Evolutionary conservation across 2,797 vertebrate genomes (phyloP), one percentile per base, ranked within the genome.

Genomic region (Pygocentrus nattereri): DNA sequence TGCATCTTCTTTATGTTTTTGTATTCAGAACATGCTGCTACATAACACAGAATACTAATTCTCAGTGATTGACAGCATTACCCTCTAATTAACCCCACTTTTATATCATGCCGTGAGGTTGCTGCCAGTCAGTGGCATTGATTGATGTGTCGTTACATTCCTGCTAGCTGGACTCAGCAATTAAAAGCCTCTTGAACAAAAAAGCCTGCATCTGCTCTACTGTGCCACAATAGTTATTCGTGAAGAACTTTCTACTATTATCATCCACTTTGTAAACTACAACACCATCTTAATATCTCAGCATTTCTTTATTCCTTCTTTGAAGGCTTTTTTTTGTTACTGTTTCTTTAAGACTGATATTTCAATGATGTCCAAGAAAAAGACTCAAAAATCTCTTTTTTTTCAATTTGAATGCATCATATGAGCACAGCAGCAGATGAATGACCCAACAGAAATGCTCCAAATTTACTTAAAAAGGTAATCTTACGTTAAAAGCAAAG

Each of bases 121-220:
- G 54, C 81, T 81, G 50, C 68, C 77, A 76, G 62, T 25, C 50
- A 62, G 62, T 75, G 50, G 44, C n/a, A 54, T 69, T 82, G 64
- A 81, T 64, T 73, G 69, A 54, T 31, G 18, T 73, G 50, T 71
- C 65, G 54, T 81, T 74, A 75, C 44, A 62, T 58, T 76, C 72
- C 64, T 64, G 25, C 38, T 44, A 49, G 74, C 54, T 49, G 56
- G 56, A 74, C 34, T 64, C 19, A 38, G 27, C n/a, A 73, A 58
- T 76, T 67, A 72, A 81, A 78, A 50, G 52, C 12, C 41, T 52
- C 7, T 59, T 47, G 54, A 49, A 74, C 21, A 68, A 74, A 27
- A 80, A n/a, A 68, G 41, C 23, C 23, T 30, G 70, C 34, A 56
- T 30, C 61, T 61, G 41, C 52, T 77, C 72, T 47, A 16, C 0